Evolutionary conservation across 2,888 invertebrate genomes (phyloP).

Genomic region (Papilio elwesi): DNA sequence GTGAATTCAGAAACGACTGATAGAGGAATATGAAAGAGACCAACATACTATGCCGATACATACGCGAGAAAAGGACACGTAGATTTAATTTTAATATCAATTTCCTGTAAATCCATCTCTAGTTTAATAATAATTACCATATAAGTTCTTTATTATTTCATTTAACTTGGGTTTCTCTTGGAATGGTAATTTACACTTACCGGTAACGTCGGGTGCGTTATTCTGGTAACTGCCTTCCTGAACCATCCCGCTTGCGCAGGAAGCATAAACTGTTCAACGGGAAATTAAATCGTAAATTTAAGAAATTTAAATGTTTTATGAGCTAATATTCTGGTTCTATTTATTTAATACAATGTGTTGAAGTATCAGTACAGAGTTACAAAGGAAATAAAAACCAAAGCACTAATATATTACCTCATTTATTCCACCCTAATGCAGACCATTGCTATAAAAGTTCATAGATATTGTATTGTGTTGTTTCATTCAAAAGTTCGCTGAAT

Average conservation of each 20-base stretch:
- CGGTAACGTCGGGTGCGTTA: conserved; percentile 22
- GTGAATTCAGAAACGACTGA: too few species aligned
- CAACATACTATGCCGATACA: too few species aligned
- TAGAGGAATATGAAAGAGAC: too few species aligned
- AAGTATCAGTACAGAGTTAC: not conserved
- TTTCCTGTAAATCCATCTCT: too few species aligned
- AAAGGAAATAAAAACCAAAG: not conserved
- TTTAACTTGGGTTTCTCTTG: not conserved
- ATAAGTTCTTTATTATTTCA: too few species aligned
- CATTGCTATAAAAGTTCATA: too few species aligned
- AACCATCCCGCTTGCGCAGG: conserved; percentile 45
- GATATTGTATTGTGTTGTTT: too few species aligned
- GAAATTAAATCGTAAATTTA: conserved; percentile 73
- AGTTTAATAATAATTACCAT: too few species aligned
- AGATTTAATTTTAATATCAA: too few species aligned
- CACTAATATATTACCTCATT: too few species aligned
- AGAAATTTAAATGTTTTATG: conserved; percentile 58
- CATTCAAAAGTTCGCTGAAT: too few species aligned
- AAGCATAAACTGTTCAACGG: conserved; percentile 50
- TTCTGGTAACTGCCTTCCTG: conserved; percentile 1
- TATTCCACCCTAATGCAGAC: too few species aligned
- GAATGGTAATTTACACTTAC: not conserved
- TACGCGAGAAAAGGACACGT: not conserved
- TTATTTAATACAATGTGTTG: conserved; percentile 6
- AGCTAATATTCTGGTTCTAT: conserved; percentile 3